Conservation (phyloP, 2,113 vertebrate species). For the Martes martes region DNA sequence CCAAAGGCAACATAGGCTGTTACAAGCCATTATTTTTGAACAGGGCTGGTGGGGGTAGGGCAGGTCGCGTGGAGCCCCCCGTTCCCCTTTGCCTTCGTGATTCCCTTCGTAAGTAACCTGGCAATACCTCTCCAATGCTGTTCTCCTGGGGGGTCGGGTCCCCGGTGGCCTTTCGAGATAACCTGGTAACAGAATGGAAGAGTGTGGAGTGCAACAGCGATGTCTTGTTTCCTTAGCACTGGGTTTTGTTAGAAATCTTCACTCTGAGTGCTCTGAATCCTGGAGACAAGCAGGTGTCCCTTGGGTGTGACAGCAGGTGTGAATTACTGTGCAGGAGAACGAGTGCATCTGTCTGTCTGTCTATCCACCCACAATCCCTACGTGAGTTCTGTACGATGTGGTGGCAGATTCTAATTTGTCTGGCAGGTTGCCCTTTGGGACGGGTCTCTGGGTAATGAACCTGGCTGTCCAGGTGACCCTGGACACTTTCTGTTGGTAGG, state of each 20-base stretch:
- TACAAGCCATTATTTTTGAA: not conserved
- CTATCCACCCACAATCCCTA: not conserved
- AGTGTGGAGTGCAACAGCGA: not conserved
- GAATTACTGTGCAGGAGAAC: accelerated
- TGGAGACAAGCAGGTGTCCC: not conserved
- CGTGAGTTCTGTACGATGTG: not conserved
- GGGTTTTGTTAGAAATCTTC: not conserved
- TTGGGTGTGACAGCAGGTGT: not conserved
- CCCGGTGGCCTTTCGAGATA: not conserved
- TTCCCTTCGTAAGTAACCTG: not conserved
- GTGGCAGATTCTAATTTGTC: not conserved
- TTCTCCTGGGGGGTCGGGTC: not conserved
- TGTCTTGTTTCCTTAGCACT: not conserved
- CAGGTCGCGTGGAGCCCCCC: accelerated
- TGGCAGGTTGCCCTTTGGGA: not conserved
- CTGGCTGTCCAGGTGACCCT: not conserved
- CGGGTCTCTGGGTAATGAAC: not conserved
- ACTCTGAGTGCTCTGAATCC: not conserved
- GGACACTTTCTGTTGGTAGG: not conserved
- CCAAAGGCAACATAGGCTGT: not conserved
- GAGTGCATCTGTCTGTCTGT: not conserved
- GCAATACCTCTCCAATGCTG: not conserved
- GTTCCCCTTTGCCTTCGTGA: not conserved
- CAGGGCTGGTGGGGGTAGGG: accelerated
- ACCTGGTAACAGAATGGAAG: not conserved